Evolutionary conservation across 2,888 invertebrate species (phyloP), one percentile per base, ranked within the genome.

Genomic region (Drosophila merina): DNA sequence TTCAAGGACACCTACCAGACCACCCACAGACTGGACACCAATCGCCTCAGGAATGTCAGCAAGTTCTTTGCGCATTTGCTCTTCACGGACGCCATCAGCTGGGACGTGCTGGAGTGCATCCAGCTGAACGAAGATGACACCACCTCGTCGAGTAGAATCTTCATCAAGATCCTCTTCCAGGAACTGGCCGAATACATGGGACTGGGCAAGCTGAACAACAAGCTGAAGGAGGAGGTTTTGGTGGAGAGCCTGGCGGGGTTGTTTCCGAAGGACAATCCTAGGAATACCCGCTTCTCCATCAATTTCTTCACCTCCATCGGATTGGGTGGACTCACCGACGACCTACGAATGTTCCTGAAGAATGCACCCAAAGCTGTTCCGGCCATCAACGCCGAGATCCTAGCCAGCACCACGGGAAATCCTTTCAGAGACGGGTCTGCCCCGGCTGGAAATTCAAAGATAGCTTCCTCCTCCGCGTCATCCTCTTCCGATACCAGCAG

Each of bases 241-340:
- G 95, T 96, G 88, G 94, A 94, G 55, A 96, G 96, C 26, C 98
- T 99, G 92, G 94, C 95, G 36, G 99, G 99, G 0, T 92, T 99
- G 4, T 97, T 99, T 91, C 99, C 99, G 0, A 93, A 97, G 59
- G 98, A 99, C 89, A 97, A 98, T 93, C 99, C 99, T 0, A 95
- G 97, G 89, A 98, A 99, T 90, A 98, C 99, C 0, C 93, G 99
- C 87, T 99, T 99, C 92, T 96, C 99, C 0, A 99, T 99, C 52
- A 99, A 99, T 90, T 99, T 98, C 92, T 99, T 99, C 91, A 98
- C 98, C 0, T 97, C 98, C 0, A 98, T 98, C 89, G 98, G 99
- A 80, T 93, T 99, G 57, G 99, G 99, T 60, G 99, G 98, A 0
- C 93, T 99, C 1, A 99, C 99, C 0, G 98, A 98, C 92, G 98